Base-by-base conservation (phyloP, 2,888 invertebrate species). In the Macaria notata region DNA sequence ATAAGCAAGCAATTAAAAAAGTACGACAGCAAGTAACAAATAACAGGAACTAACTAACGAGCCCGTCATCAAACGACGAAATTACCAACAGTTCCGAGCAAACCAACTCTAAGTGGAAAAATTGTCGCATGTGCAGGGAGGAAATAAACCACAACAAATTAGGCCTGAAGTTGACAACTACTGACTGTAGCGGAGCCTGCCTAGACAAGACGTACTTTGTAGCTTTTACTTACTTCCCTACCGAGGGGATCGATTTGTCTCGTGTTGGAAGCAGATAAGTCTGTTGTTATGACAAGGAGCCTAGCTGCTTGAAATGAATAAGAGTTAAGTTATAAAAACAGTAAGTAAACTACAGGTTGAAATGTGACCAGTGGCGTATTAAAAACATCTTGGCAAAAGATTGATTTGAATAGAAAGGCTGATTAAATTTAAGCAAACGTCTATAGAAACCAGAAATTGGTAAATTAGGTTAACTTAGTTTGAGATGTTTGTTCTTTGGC, bases 111-210 rank as follows among this genome's bases (percentile, higher is more conserved):
- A 66, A 65, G 57, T 61, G 61, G 53, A 61, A 54, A 36, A 59
- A 64, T 61, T 64, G 69, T 70, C 63, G 68, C 60, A 67, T 66
- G 68, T 70, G 62, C 59, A 68, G 69, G 72, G 74, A 74, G 70
- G 70, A 79, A 81, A 77, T 73, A 73, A 75, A 80, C 76, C 68
- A 72, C 70, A 78, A 76, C 67, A 66, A 69, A 68, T 83, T 79
- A 59, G 73, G 76, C 75, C 86, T 86, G 86, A 73, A 83, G 74
- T 81, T 86, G 86, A 88, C 88, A 86, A 78, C 69, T 70, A 78
- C 68, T 66, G 78, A 81, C 76, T 75, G 75, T 70, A 67, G 65
- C 61, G 68, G 65, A 62, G 62, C 60, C 62, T 62, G 56, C 56
- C 65, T 65, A 68, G 70, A 73, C 73, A 65, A 67, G 69, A 68